Conservation (phyloP, 2,113 vertebrate species). For the Mirza zaza region DNA sequence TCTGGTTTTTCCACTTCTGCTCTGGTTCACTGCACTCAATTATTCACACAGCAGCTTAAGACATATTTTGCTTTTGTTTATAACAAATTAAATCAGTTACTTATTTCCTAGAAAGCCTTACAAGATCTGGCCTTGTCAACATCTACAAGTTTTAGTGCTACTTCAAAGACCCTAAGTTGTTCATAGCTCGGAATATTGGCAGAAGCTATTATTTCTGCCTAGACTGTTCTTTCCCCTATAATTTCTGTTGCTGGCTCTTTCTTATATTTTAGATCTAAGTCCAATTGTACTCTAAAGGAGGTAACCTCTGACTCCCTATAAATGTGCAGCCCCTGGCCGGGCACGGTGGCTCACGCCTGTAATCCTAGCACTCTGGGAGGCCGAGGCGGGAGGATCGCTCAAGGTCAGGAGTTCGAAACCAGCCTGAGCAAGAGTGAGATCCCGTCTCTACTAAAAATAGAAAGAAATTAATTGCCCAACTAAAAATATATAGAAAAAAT, state of each 20-base stretch:
- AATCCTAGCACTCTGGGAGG: too few species aligned
- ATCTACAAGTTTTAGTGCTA: not conserved
- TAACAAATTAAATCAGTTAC: not conserved
- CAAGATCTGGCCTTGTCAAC: not conserved
- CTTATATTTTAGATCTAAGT: not conserved
- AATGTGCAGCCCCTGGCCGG: not conserved
- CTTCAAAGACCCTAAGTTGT: not conserved
- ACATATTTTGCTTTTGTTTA: not conserved
- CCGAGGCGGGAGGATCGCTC: too few species aligned
- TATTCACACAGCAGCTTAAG: not conserved
- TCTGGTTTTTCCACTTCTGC: not conserved
- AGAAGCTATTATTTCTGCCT: not conserved
- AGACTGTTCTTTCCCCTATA: not conserved
- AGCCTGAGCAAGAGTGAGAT: too few species aligned
- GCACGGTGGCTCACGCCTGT: too few species aligned
- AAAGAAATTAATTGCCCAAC: too few species aligned
- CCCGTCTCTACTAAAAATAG: too few species aligned
- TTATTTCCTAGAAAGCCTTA: not conserved
- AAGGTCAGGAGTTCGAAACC: too few species aligned
- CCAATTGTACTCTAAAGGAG: not conserved
- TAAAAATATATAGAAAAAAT: too few species aligned
- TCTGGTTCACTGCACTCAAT: not conserved
- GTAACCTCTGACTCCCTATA: not conserved
- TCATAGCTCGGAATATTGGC: not conserved
- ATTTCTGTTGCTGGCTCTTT: not conserved